Evolutionary conservation across 2,888 invertebrate species (phyloP), one percentile per base, ranked within the genome.

Genomic region (Smittia sp.): DNA sequence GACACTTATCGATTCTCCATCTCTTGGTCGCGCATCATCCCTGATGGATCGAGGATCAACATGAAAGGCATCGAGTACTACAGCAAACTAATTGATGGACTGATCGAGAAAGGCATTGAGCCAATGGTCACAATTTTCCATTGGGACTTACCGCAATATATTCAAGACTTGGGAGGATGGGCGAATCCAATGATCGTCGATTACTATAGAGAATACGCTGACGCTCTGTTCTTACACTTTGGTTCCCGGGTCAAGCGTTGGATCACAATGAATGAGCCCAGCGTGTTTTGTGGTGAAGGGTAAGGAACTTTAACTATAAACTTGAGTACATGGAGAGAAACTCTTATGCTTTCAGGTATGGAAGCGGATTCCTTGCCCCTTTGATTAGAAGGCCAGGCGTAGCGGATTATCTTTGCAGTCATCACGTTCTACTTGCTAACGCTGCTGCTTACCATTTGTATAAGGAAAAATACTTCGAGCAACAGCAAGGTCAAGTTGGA

Each of bases 1-100:
- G 22, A 22, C 11, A 13, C 9, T 7, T 86, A 87, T 77, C 80
- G 87, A 58, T 86, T 87, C 77, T 87, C 87, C 2, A 83, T 88
- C 74, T 85, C 88, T 0, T 90, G 90, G 90, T 79, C 88, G 0
- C 81, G 90, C 24, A 81, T 90, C 20, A 78, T 89, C 65, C 87
- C 89, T 0, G 85, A 83, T 25, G 87, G 86, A 46, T 84, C 83
- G 67, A 75, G 83, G 0, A 79, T 88, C 11, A 91, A 88, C 78
- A 78, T 84, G 76, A 83, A 82, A 1, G 91, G 89, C 1, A 80
- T 88, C n/a, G 79, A 83, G 25, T 89, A 90, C 79, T 91, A 91
- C 80, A 87, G 87, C 76, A 83, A 85, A 75, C 80, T 89, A 3
- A 87, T 90, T 72, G 79, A 89, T 77, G 86, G 85, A 78, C 83